Base-by-base conservation (phyloP, 2,888 invertebrate genomes). In the Drosophila parthenogenetica region DNA sequence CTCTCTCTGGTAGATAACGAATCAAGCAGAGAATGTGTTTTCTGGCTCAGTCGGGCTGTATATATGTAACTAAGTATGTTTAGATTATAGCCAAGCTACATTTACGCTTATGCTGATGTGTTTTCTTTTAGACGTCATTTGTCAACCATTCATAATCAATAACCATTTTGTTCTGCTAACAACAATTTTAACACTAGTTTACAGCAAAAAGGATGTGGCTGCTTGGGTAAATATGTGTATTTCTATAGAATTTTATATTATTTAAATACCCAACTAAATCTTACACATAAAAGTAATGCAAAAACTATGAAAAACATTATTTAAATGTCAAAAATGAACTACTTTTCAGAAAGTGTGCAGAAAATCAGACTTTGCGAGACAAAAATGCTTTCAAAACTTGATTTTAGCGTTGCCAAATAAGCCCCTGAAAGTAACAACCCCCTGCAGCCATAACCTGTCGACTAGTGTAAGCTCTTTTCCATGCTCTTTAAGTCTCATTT, bases 21-120 rank as follows among this genome's bases (percentile, higher is more conserved):
- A n/a, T n/a, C n/a, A n/a, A n/a, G 17, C 19, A n/a, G 37, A 19
- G 57, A 17, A 11, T 14, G 17, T 7, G 29, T 11, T 29, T 32
- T 29, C 13, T 32, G 51, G 29, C 42, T 29, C 29, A 17, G 40
- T 53, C 53, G 55, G 60, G 62, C 68, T 77, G 77, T 75, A 73
- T 40, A 80, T 81, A 62, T 73, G 71, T 84, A 81, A 80, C 64
- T 69, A 81, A 43, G 32, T 69, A 80, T 66, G 68, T 57, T 77
- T 75, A 80, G 73, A 71, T 60, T 80, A 73, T 74, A 80, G 81
- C 75, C 72, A 77, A 76, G 64, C 73, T 73, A 70, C 64, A 69
- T 61, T 63, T 78, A 71, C 78, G 84, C 84, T 83, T 83, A 72
- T 66, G 73, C 76, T 62, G 48, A 25, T 37, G 55, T 35, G 35